phyloP scores from a whole-genome alignment of 1,140 invertebrate species.

The Colletes latitarsis region DNA sequence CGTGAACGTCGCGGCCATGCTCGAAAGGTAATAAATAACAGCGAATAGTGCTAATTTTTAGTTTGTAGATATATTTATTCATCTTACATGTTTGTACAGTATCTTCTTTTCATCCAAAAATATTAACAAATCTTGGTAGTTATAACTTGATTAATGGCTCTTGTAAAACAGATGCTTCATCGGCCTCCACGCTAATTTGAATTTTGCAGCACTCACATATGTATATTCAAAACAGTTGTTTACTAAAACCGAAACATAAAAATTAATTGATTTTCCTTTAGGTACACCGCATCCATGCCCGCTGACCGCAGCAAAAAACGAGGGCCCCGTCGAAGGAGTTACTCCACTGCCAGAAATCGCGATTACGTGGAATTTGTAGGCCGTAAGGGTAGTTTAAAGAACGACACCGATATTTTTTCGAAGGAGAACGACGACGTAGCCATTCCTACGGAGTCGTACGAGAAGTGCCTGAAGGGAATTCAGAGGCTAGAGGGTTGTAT shows the following conservation, averaged over 20 bases:
- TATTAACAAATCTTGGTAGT: too few relatives aligned
- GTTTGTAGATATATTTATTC: too few relatives aligned
- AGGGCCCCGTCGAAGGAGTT: background rate
- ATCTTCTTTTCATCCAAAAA: too few relatives aligned
- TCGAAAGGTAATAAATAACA: constrained; percentile 38
- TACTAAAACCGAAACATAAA: background rate
- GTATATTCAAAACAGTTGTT: too few relatives aligned
- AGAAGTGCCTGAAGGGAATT: constrained; percentile 68
- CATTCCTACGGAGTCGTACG: constrained; percentile 63
- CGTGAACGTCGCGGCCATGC: constrained; percentile 47
- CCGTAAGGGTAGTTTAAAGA: constrained; percentile 34
- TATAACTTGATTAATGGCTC: too few relatives aligned
- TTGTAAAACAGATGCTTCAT: too few relatives aligned
- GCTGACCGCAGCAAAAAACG: constrained; percentile 12
- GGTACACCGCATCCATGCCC: background rate
- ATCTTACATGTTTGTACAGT: too few relatives aligned
- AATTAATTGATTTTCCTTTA: background rate
- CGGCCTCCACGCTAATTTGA: too few relatives aligned
- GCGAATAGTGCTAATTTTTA: background rate
- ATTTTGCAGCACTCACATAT: too few relatives aligned
- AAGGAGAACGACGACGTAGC: constrained; percentile 44
- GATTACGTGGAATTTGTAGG: constrained; percentile 44
- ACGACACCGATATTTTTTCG: constrained; percentile 50
- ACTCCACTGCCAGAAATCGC: background rate
- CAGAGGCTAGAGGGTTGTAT: constrained; percentile 70